These are phyloP conservation scores for Dasypogon diadema DNA, from an alignment of 2,888 invertebrate species.

Conservation along the genomic window DNA sequence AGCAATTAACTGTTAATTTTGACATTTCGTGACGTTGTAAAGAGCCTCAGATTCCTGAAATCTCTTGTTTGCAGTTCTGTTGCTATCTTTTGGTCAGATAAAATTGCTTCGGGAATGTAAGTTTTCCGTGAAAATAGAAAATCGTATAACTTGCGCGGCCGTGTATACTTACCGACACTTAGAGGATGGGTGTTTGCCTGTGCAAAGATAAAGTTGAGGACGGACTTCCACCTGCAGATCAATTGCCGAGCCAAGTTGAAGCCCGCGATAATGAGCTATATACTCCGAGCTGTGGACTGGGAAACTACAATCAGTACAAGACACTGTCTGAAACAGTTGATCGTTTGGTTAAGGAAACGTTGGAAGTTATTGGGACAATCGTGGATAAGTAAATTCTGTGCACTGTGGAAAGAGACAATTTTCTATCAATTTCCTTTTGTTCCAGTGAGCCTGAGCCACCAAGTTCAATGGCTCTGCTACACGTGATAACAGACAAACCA, in stretches of 20 bases:
- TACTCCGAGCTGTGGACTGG: not conserved
- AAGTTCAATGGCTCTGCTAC: slow-evolving; percentile 82
- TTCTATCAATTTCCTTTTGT: not conserved
- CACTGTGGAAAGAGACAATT: not conserved
- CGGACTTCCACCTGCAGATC: slow-evolving; percentile 62
- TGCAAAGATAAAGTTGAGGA: slow-evolving; percentile 77
- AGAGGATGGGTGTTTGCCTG: slow-evolving; percentile 84
- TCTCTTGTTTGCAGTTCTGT: not conserved
- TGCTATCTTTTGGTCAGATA: too few relatives aligned
- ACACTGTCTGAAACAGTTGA: slow-evolving; percentile 73
- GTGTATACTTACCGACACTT: slow-evolving; percentile 58
- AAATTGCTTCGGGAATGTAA: not conserved
- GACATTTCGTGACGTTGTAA: slow-evolving; percentile 53
- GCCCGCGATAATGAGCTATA: not conserved
- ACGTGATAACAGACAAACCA: slow-evolving; percentile 88
- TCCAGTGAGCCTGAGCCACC: slow-evolving; percentile 89
- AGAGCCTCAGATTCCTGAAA: not conserved
- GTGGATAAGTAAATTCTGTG: slow-evolving; percentile 80
- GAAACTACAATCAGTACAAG: slow-evolving; percentile 55
- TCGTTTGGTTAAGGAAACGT: slow-evolving; percentile 82
- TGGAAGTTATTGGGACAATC: slow-evolving; percentile 82
- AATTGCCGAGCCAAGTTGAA: slow-evolving; percentile 58
- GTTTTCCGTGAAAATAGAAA: not conserved
- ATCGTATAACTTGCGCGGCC: slow-evolving; percentile 5
- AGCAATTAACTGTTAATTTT: slow-evolving; percentile 51